These are phyloP conservation scores for Cynodonichthys magdalenae DNA, from an alignment of 2,797 vertebrate species.

Conservation along the genomic window DNA sequence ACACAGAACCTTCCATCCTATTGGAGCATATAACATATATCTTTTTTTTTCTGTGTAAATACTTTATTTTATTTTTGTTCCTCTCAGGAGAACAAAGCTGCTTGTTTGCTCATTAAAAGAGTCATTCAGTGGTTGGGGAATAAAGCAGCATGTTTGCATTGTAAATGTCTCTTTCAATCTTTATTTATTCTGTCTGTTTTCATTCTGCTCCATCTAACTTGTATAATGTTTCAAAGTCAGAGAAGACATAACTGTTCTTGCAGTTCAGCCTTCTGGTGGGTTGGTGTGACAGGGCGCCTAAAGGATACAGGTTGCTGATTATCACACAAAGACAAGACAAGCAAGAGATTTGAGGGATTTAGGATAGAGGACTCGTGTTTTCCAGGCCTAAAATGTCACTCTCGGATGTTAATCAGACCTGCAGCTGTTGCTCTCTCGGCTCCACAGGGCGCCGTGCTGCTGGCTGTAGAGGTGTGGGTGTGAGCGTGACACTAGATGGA, in stretches of 20 bases:
- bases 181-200: conserved; percentile 20
- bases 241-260: not conserved
- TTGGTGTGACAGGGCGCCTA: conserved; percentile 9
- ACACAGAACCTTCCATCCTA: not conserved
- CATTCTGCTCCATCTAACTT: conserved; percentile 6
- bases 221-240: not conserved
- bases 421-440: conserved; percentile 41
- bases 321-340: not conserved
- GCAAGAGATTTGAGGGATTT: conserved; percentile 9
- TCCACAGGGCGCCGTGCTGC: conserved; percentile 15
- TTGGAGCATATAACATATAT: conserved; percentile 23
- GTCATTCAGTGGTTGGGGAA: conserved; percentile 10
- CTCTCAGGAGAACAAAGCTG: conserved; percentile 4
- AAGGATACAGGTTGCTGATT: conserved; percentile 5
- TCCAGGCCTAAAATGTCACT: conserved; percentile 37
- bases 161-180: conserved; percentile 30
- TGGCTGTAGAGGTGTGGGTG: conserved; percentile 43
- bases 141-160: conserved; percentile 14
- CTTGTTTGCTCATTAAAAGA: conserved; percentile 23
- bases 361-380: conserved; percentile 5
- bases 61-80: conserved; percentile 17
- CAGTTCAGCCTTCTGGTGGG: not conserved
- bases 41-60: conserved; percentile 30
- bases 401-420: conserved; percentile 42
- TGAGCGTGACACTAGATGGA: conserved; percentile 46